Percentiles rank a stretch among this genome's conserved stretches.
These are phyloP conservation scores for Drosophila borealis DNA, from an alignment of 2,888 invertebrate genomes.

Conservation along the genomic window DNA sequence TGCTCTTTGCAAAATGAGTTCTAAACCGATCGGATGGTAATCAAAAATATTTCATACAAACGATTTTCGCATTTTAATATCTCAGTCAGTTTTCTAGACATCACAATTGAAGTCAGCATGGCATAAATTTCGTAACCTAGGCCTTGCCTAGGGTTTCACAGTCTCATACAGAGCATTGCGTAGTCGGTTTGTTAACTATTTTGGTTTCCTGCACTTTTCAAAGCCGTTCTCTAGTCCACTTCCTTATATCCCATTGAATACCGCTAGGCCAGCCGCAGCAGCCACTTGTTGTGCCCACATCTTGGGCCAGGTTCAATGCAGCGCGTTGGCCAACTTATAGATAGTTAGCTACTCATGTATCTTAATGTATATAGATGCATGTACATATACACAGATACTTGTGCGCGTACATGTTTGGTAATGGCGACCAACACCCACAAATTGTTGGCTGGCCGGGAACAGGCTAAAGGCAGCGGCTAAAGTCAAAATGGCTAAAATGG, in stretches of 20 bases:
- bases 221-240: background rate
- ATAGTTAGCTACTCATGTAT: conserved; percentile 13
- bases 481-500: conserved; percentile 23
- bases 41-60: no score
- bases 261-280: conserved; percentile 13
- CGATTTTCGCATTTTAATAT: no score
- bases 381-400: conserved; percentile 18
- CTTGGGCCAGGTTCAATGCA: conserved; percentile 33
- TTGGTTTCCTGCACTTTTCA: background rate
- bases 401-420: conserved; percentile 36
- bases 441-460: conserved; percentile 43
- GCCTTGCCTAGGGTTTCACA: no score
- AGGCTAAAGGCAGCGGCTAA: conserved; percentile 20
- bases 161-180: no score
- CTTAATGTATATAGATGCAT: background rate
- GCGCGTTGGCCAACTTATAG: conserved; percentile 55
- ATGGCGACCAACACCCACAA: conserved; percentile 58
- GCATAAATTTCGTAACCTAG: no score
- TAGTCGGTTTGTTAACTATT: background rate
- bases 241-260: conserved; percentile 1
- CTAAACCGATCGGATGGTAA: no score
- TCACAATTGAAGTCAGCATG: no score
- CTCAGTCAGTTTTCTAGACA: no score
- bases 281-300: conserved; percentile 42
- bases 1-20: no score